Evolutionary conservation across 2,888 invertebrate genomes (phyloP), one percentile per base, ranked within the genome.

Genomic region (Thymelicus acteon): DNA sequence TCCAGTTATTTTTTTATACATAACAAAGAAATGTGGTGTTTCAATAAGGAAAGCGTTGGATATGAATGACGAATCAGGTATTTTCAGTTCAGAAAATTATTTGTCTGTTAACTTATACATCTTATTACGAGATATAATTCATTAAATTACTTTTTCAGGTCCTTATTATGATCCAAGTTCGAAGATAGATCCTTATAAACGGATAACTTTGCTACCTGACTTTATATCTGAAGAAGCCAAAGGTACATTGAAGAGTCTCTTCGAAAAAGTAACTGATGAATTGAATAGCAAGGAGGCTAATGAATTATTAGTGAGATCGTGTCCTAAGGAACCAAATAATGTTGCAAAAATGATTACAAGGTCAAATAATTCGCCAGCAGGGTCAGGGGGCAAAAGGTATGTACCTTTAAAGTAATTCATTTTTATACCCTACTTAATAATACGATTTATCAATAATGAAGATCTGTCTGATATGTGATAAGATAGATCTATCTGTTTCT

Each of bases 1-100:
- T 85, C 97, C 97, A 7, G 96, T 98, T 1, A 90, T 98, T 76
- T 98, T 98, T 88, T 94, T 98, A 77, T 97, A 97, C 80, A 95
- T 97, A 15, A 95, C 95, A 76, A 95, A 95, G 67, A 94, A 91
- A 60, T 96, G 96, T 83, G 97, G 96, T 15, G 91, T 90, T 39
- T 95, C 95, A 77, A 95, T 98, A 68, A 94, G 98, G 67, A 95
- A 95, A 77, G 87, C 94, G 40, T 91, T 98, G 52, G 95, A 96
- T 66, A 97, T 98, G 96, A 91, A 91, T 63, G 94, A 95, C 78
- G 90, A 90, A 65, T 83, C 86, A 82, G 93, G 93, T 93, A 71
- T 61, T 48, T 54, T 52, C 44, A 57, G 31, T 13, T 40, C 8
- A 44, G 8, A 1, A 12, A 12, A 44, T 44, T 8, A 44, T 10